phyloP scores from a whole-genome alignment of 2,888 invertebrate species.

The Nomada fucata region DNA sequence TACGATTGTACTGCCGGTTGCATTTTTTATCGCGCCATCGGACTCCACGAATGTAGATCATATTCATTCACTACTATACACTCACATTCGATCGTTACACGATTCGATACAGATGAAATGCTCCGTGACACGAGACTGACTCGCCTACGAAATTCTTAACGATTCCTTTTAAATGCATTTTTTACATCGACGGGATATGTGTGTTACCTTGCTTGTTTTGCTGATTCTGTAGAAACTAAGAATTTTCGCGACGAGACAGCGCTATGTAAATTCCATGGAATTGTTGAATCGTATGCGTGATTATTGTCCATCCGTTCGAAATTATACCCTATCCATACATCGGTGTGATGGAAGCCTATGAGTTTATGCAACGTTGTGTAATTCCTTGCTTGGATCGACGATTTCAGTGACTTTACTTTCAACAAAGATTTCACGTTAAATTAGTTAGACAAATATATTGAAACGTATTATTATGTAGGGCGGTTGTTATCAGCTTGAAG shows the following conservation, averaged over 20 bases:
- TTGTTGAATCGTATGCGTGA: neutral
- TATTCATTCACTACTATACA: neutral
- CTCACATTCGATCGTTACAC: conserved; percentile 3
- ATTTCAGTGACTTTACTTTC: conserved; percentile 50
- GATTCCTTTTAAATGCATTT: neutral
- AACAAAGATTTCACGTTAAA: conserved; percentile 17
- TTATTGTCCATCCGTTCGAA: neutral
- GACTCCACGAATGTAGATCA: neutral
- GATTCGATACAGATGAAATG: neutral
- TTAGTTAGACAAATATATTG: neutral
- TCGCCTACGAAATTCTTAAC: neutral
- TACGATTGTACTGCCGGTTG: neutral
- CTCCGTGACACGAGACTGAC: neutral
- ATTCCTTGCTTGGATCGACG: conserved; percentile 21
- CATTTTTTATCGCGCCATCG: neutral
- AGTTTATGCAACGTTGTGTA: conserved; percentile 36
- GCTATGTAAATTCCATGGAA: neutral
- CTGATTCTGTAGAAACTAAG: neutral
- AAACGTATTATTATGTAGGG: neutral
- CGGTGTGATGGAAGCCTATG: conserved; percentile 8
- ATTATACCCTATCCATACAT: conserved; percentile 11
- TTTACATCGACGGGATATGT: neutral
- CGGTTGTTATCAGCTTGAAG: too few relatives aligned
- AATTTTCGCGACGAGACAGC: neutral
- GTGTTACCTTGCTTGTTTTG: neutral